Conservation (phyloP, 2,797 vertebrate species). For the Malacoraja senta region DNA sequence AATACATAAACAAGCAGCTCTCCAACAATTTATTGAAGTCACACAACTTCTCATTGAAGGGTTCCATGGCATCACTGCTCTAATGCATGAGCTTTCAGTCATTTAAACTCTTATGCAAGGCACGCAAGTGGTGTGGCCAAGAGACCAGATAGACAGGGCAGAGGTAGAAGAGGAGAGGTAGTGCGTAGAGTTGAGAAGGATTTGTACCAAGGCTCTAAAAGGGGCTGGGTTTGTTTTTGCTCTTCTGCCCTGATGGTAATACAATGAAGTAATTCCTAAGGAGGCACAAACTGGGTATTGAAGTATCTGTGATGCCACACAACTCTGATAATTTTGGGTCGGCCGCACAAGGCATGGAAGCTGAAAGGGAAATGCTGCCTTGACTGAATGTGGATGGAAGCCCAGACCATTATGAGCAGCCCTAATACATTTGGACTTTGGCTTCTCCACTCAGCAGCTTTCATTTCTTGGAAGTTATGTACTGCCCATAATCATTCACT, state of each 20-base stretch:
- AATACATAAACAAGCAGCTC: not conserved
- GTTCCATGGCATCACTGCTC: not conserved
- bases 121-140: not conserved
- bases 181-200: too few species aligned
- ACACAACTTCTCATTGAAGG: not conserved
- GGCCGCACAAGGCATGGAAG: not conserved
- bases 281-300: not conserved
- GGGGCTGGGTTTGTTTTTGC: not conserved
- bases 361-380: not conserved
- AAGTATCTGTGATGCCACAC: not conserved
- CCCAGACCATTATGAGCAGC: not conserved
- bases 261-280: not conserved
- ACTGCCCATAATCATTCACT: not conserved
- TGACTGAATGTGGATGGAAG: not conserved
- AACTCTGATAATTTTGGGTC: not conserved
- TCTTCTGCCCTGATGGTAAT: not conserved
- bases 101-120: not conserved
- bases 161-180: too few species aligned
- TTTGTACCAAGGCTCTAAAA: not conserved
- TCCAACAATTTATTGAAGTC: not conserved
- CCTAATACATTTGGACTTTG: not conserved
- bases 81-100: not conserved
- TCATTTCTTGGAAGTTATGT: not conserved
- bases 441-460: not conserved
- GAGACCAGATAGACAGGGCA: too few species aligned